These are phyloP conservation scores for Plestiodon gilberti DNA, from an alignment of 2,113 vertebrate species.

Conservation along the genomic window DNA sequence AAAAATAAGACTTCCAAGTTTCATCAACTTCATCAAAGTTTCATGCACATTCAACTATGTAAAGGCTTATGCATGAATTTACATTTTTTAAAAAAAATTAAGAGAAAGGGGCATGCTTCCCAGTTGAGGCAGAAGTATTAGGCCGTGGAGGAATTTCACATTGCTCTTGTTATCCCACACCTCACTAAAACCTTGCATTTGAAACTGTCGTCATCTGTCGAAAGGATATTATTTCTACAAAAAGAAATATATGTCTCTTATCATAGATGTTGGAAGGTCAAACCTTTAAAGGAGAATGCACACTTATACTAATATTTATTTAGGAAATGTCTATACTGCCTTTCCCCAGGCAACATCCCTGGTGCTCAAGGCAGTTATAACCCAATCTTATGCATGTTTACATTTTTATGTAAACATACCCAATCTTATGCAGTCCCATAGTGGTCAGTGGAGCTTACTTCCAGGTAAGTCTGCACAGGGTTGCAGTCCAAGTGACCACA, in stretches of 20 bases:
- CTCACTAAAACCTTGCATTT: slow-evolving; percentile 29
- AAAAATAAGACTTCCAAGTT: slow-evolving; percentile 15
- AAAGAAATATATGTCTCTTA: slow-evolving; percentile 22
- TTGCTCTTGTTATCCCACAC: slow-evolving; percentile 19
- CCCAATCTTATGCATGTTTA: no score
- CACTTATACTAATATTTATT: background rate
- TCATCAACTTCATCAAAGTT: slow-evolving; percentile 33
- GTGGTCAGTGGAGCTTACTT: no score
- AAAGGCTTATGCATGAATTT: slow-evolving; percentile 13
- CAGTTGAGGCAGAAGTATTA: slow-evolving; percentile 43
- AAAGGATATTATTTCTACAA: slow-evolving; percentile 35
- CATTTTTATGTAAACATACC: no score
- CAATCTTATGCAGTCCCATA: no score
- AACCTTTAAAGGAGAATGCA: background rate
- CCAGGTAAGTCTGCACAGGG: no score
- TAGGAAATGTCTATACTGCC: no score
- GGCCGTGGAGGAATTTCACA: slow-evolving; percentile 58
- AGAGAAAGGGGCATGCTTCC: slow-evolving; percentile 49
- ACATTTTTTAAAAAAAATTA: slow-evolving; percentile 48
- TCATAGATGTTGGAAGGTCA: slow-evolving; percentile 29
- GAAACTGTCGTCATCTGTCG: slow-evolving; percentile 45
- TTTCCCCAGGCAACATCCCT: no score
- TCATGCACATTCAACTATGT: no score
- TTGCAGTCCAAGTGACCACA: background rate
- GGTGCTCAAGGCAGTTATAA: no score